Evolutionary conservation across 2,888 invertebrate species (phyloP).

Genomic region (Phania funesta): DNA sequence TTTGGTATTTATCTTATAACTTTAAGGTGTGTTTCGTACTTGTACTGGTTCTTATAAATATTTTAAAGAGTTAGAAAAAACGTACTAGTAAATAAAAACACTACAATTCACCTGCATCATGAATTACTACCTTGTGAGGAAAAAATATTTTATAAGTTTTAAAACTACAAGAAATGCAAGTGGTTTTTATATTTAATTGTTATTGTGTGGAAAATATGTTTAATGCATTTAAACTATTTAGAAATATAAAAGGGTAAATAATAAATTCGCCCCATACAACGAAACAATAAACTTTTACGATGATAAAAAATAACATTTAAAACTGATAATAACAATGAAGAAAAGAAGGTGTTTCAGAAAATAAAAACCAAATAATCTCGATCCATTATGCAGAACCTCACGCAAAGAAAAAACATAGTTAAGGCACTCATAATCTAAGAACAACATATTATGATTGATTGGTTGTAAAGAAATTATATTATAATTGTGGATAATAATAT

Average conservation of each 20-base stretch:
- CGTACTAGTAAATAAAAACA: neutral
- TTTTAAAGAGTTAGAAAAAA: slow-evolving; percentile 16
- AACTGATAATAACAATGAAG: too few species aligned
- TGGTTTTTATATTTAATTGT: slow-evolving; percentile 42
- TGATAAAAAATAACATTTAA: neutral
- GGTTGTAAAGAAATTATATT: too few species aligned
- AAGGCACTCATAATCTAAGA: too few species aligned
- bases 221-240: slow-evolving; percentile 19
- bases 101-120: slow-evolving; percentile 52
- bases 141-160: slow-evolving; percentile 24
- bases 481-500: too few species aligned
- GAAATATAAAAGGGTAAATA: neutral
- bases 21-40: slow-evolving; percentile 43
- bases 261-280: neutral
- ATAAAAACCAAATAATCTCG: too few species aligned
- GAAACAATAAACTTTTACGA: neutral
- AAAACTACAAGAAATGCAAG: slow-evolving; percentile 26
- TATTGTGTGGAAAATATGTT: slow-evolving; percentile 25
- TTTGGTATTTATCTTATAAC: slow-evolving; percentile 9
- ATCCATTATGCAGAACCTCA: too few species aligned
- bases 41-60: slow-evolving; percentile 6
- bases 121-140: slow-evolving; percentile 38
- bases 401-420: too few species aligned
- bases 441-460: too few species aligned
- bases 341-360: too few species aligned